phyloP scores from a whole-genome alignment of 2,797 vertebrate genomes.

The Gorsachius magnificus region DNA sequence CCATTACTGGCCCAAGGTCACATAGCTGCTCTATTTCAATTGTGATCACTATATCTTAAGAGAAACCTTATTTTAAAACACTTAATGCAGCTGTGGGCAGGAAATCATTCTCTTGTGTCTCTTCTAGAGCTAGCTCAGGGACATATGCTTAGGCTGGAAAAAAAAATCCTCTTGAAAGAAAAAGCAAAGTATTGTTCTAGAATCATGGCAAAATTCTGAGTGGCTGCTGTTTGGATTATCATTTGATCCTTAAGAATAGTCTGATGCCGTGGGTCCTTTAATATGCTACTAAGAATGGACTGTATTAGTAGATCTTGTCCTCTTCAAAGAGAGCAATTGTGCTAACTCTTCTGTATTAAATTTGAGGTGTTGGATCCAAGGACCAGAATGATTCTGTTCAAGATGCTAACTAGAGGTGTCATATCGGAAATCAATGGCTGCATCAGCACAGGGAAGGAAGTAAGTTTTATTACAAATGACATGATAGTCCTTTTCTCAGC shows the following conservation, averaged over 20 bases:
- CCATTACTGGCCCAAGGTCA: neutral
- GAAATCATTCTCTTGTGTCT: neutral
- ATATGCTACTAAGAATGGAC: neutral
- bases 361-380: slow-evolving; percentile 92
- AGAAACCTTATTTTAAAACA: neutral
- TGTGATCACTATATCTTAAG: neutral
- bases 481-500: neutral
- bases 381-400: slow-evolving; percentile 96
- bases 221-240: neutral
- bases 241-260: neutral
- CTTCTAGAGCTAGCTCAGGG: neutral
- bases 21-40: neutral
- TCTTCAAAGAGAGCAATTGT: neutral
- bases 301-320: neutral
- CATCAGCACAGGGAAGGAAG: slow-evolving; percentile 96
- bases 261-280: neutral
- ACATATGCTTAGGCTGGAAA: neutral
- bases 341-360: neutral
- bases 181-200: neutral
- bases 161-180: neutral
- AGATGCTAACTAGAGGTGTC: slow-evolving; percentile 91
- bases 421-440: slow-evolving; percentile 95
- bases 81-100: neutral
- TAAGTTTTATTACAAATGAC: slow-evolving; percentile 45
- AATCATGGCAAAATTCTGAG: neutral